A percentile compares a stretch with the other conserved stretches of the same genome.
These are phyloP conservation scores for Drosophila histrio DNA, from an alignment of 2,888 invertebrate species.

Conservation along the genomic window DNA sequence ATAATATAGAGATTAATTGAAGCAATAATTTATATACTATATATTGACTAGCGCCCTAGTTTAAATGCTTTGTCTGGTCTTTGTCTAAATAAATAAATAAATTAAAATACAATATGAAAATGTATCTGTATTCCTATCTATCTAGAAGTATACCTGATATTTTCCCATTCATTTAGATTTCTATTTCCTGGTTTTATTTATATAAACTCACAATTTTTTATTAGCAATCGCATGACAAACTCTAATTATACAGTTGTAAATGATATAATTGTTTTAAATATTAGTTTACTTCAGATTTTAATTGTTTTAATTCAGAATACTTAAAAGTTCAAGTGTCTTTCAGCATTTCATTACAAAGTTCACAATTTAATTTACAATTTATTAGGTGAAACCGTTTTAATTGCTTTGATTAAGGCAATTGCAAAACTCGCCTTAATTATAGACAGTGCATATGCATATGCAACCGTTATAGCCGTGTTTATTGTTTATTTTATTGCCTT, in stretches of 20 bases:
- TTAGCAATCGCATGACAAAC: constrained; percentile 6
- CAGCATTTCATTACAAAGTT: not conserved
- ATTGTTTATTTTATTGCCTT: constrained; percentile 19
- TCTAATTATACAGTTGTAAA: not conserved
- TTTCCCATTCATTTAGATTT: no score
- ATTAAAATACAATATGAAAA: no score
- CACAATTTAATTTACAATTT: not conserved
- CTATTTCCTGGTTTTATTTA: no score
- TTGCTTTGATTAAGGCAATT: constrained; percentile 48
- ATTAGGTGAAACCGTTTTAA: constrained; percentile 45
- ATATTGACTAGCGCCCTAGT: no score
- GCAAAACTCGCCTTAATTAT: constrained; percentile 42
- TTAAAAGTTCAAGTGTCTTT: not conserved
- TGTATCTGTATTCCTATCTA: no score
- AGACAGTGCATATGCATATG: constrained; percentile 17
- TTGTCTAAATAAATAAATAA: no score
- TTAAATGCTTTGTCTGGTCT: no score
- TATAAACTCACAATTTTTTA: no score
- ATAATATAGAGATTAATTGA: no score
- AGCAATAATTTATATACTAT: no score
- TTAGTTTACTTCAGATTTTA: not conserved
- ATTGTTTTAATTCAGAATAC: not conserved
- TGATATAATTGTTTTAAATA: not conserved
- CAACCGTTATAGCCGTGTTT: constrained; percentile 24
- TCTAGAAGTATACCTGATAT: no score